phyloP scores from a whole-genome alignment of 2,797 vertebrate genomes.

The Cryptoblepharus egeriae region DNA sequence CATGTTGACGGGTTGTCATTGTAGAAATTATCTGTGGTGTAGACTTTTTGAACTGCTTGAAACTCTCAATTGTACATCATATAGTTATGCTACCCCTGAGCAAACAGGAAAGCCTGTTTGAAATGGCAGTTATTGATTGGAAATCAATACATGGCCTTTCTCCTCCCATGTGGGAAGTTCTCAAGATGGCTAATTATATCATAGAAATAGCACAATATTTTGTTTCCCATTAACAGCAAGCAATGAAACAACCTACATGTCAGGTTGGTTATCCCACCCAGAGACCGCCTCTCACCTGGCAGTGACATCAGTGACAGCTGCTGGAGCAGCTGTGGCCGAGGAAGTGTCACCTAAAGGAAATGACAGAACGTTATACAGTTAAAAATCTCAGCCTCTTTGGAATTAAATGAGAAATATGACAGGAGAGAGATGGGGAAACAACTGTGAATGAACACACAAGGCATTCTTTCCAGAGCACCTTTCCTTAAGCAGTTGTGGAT shows the following conservation, averaged over 20 bases:
- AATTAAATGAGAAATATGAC: background rate
- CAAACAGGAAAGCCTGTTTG: background rate
- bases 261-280: background rate
- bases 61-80: background rate
- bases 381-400: background rate
- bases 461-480: background rate
- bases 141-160: too few species aligned
- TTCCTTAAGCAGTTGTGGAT: background rate
- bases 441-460: background rate
- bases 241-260: background rate
- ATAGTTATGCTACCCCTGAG: background rate
- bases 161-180: too few species aligned
- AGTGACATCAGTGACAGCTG: background rate
- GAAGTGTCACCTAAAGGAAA: slow-evolving; percentile 10
- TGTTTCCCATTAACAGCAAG: background rate
- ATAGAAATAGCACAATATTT: too few species aligned
- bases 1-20: background rate
- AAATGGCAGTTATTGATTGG: too few species aligned
- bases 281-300: slow-evolving; percentile 13
- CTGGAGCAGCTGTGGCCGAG: background rate
- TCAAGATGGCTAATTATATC: too few species aligned
- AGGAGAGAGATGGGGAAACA: background rate
- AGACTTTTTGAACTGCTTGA: background rate
- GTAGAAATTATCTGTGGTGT: background rate
- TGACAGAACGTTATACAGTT: background rate